These are phyloP conservation scores for Caradrina clavipalpis DNA, from an alignment of 2,888 invertebrate genomes.

Conservation along the genomic window DNA sequence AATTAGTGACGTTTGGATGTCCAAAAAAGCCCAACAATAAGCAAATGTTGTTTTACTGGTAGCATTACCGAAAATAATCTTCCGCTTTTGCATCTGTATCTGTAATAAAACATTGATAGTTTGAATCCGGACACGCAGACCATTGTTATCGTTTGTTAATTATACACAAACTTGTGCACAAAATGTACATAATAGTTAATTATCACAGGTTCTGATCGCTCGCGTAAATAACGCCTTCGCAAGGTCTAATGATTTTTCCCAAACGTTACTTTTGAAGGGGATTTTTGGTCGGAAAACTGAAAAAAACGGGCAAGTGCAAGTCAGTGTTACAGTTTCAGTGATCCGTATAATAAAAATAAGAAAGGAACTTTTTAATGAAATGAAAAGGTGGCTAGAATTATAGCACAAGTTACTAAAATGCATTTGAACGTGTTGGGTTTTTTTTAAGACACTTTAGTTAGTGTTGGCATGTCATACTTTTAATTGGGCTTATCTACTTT, in stretches of 20 bases:
- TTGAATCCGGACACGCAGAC: constrained; percentile 33
- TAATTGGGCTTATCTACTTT: too few relatives aligned
- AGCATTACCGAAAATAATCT: constrained; percentile 2
- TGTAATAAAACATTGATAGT: constrained; percentile 12
- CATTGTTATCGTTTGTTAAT: constrained; percentile 54
- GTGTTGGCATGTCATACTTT: too few relatives aligned
- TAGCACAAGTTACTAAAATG: too few relatives aligned
- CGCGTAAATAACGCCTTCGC: constrained; percentile 38
- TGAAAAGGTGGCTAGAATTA: too few relatives aligned
- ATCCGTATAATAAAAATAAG: constrained; percentile 7
- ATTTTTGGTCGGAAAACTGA: constrained; percentile 34
- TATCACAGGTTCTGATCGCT: constrained; percentile 43
- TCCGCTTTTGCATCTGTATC: constrained; percentile 19
- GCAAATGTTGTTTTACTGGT: not conserved
- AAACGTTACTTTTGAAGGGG: constrained; percentile 33
- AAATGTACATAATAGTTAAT: constrained; percentile 39
- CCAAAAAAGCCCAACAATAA: too few relatives aligned
- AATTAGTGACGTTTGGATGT: too few relatives aligned
- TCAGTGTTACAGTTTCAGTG: not conserved
- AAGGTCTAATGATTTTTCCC: constrained; percentile 53
- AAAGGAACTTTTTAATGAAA: not conserved
- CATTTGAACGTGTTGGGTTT: too few relatives aligned
- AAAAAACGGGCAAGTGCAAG: constrained; percentile 32
- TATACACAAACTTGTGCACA: constrained; percentile 49
- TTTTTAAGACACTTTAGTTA: too few relatives aligned